phyloP scores from a whole-genome alignment of 2,797 vertebrate species.

The Danio tinwini region DNA sequence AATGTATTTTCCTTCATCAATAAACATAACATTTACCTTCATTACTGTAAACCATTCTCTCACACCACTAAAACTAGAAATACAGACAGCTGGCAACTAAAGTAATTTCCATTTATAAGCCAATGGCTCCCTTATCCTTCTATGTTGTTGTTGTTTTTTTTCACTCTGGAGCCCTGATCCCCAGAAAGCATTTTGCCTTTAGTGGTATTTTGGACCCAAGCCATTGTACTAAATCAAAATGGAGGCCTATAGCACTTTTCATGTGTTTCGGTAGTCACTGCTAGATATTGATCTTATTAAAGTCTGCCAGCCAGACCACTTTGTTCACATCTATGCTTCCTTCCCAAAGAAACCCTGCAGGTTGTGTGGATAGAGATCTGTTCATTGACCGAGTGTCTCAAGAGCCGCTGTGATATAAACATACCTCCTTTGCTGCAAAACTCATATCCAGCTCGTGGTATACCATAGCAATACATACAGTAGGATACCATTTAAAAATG shows the following conservation, averaged over 20 bases:
- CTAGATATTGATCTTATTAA: constrained; percentile 30
- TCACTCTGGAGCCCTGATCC: neutral
- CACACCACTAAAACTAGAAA: neutral
- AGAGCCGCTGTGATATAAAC: constrained; percentile 10
- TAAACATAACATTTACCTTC: neutral
- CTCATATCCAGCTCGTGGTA: neutral
- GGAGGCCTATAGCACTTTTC: constrained; percentile 10
- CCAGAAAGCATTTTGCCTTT: neutral
- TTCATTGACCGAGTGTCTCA: constrained; percentile 31
- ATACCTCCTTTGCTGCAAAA: neutral
- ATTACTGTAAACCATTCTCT: neutral
- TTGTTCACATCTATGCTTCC: constrained; percentile 25
- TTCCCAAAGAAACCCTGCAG: constrained; percentile 12
- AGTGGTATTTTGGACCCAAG: constrained; percentile 9
- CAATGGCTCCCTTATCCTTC: neutral
- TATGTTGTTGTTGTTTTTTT: neutral
- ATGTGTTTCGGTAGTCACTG: constrained; percentile 32
- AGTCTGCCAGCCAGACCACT: constrained; percentile 16
- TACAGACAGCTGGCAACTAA: neutral
- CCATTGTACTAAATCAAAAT: constrained; percentile 21
- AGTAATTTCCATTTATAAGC: neutral
- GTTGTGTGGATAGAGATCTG: constrained; percentile 27
- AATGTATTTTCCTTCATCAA: neutral
- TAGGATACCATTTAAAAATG: constrained; percentile 10
- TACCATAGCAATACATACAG: neutral